Percentiles rank a stretch among this genome's conserved stretches.
These are phyloP conservation scores for Okamejei kenojei DNA, from an alignment of 2,797 vertebrate species.

Conservation along the genomic window DNA sequence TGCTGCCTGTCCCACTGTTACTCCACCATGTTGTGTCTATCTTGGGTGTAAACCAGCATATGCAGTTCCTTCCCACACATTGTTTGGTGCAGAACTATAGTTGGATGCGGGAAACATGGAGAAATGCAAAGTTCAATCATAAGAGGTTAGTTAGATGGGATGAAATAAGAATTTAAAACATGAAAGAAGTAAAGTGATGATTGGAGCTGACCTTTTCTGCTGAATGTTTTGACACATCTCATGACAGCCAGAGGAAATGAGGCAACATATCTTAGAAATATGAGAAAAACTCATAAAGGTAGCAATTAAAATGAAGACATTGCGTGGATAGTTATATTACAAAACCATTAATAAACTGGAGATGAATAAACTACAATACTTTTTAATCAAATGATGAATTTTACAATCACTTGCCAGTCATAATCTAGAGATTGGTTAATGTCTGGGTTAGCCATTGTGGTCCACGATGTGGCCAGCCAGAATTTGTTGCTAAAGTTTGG, in stretches of 20 bases:
- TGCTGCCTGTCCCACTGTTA: too few species aligned
- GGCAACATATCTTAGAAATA: neutral
- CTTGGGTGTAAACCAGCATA: too few species aligned
- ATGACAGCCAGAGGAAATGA: neutral
- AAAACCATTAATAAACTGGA: neutral
- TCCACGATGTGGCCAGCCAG: slow-evolving; percentile 9
- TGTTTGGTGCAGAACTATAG: neutral
- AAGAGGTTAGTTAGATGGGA: neutral
- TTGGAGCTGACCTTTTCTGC: neutral
- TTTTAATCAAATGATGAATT: neutral
- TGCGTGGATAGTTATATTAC: neutral
- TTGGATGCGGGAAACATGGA: neutral
- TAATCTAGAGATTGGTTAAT: neutral
- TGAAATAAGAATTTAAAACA: neutral
- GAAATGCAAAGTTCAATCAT: neutral
- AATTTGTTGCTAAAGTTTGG: neutral
- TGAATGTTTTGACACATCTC: neutral
- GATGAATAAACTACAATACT: neutral
- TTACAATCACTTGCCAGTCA: neutral
- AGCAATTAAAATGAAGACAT: neutral
- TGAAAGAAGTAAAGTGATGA: neutral
- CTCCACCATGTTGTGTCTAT: too few species aligned
- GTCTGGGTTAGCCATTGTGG: neutral
- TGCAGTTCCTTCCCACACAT: too few species aligned
- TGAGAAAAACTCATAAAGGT: neutral